Evolutionary conservation across 2,888 invertebrate species (phyloP).

Genomic region (Parasteatoda lunata): DNA sequence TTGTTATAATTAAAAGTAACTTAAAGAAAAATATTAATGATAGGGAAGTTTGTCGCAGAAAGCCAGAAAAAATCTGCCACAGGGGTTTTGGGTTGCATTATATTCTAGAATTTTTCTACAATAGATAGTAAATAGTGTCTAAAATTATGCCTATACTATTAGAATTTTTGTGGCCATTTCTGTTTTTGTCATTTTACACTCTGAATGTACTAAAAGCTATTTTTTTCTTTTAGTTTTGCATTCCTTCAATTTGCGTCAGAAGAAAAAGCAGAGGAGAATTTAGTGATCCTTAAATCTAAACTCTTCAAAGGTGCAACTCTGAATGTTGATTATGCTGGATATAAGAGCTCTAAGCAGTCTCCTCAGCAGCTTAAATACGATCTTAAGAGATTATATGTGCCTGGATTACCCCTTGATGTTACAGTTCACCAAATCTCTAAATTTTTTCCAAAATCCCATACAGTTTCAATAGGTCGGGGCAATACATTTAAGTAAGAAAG

Average conservation of each 20-base stretch:
- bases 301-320: conserved; percentile 26
- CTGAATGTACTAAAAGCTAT: not conserved
- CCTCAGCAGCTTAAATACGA: not conserved
- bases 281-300: conserved; percentile 14
- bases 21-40: too few species aligned
- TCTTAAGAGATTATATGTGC: conserved; percentile 20
- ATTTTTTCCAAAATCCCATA: conserved; percentile 12
- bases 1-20: too few species aligned
- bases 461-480: conserved; percentile 21
- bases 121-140: not conserved
- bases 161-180: not conserved
- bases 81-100: too few species aligned
- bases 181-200: not conserved
- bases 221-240: conserved; percentile 26
- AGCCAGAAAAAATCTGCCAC: too few species aligned
- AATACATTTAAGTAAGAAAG: too few species aligned
- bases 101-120: too few species aligned
- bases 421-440: conserved; percentile 20
- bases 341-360: conserved; percentile 19
- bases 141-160: not conserved
- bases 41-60: too few species aligned
- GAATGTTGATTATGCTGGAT: conserved; percentile 45
- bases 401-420: conserved; percentile 10
- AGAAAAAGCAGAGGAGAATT: conserved; percentile 43
- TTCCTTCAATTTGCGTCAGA: conserved; percentile 45